phyloP scores from a whole-genome alignment of 2,113 vertebrate species.

The Haemorhous mexicanus region DNA sequence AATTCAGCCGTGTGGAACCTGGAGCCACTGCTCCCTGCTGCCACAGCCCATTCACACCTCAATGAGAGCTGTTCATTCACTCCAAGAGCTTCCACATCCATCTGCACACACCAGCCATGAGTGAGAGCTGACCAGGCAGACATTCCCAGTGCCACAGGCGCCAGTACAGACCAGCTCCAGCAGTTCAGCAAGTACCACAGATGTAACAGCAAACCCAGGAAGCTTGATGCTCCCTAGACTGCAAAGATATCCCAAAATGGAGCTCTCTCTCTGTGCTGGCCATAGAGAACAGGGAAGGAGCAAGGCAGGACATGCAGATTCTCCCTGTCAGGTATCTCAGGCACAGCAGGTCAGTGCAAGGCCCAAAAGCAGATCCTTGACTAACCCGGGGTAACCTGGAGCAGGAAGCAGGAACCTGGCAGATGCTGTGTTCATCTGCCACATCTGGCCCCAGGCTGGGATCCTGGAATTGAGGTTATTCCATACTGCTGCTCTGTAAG shows the following conservation, averaged over 20 bases:
- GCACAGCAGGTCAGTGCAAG: not conserved
- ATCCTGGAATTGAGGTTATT: not conserved
- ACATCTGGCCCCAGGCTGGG: not conserved
- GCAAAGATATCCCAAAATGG: not conserved
- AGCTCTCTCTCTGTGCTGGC: not conserved
- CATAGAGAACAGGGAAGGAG: not conserved
- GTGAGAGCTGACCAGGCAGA: not conserved
- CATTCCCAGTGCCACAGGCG: not conserved
- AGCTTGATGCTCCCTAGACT: not conserved
- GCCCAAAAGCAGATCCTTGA: not conserved
- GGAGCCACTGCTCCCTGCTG: not conserved
- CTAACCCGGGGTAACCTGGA: not conserved
- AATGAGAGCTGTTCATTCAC: not conserved
- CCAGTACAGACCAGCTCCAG: not conserved
- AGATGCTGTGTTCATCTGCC: not conserved
- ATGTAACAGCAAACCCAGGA: not conserved
- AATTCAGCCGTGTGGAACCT: not conserved
- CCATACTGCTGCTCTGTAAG: not conserved
- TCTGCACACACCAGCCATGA: not conserved
- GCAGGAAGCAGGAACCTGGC: not conserved
- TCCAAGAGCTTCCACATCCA: not conserved
- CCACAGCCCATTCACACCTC: not conserved
- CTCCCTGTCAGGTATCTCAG: accelerated
- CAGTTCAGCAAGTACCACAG: not conserved
- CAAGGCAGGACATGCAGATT: not conserved